Evolutionary conservation across 53 echinoderm and acorn worm species (phyloP).

Genomic region (Stichopus horrens): DNA sequence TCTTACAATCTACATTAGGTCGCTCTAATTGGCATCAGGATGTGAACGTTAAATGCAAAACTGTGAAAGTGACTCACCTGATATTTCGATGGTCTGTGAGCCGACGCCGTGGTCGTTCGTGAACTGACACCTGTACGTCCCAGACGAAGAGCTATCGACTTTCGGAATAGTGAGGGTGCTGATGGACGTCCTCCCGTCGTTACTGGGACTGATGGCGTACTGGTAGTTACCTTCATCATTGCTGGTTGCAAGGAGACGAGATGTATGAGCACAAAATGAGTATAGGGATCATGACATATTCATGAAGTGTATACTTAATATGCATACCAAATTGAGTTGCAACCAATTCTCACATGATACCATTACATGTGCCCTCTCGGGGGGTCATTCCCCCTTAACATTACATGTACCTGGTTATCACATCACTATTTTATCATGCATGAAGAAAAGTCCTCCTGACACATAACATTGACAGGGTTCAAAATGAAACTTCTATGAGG

Average conservation of each 20-base stretch:
- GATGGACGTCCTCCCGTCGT: background rate
- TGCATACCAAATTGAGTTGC: too few species aligned
- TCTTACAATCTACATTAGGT: background rate
- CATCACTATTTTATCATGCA: too few species aligned
- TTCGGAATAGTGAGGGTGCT: background rate
- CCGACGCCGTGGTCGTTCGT: background rate
- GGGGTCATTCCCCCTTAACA: too few species aligned
- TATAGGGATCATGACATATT: too few species aligned
- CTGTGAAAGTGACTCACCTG: background rate
- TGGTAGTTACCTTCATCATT: background rate
- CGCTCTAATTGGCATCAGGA: background rate
- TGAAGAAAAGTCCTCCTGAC: too few species aligned
- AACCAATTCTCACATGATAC: too few species aligned
- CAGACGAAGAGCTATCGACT: background rate
- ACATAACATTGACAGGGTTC: too few species aligned
- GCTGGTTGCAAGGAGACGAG: background rate
- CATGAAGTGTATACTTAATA: too few species aligned
- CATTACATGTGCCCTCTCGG: too few species aligned
- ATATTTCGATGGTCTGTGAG: background rate
- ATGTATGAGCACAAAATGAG: too few species aligned
- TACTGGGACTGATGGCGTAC: background rate
- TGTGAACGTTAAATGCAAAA: background rate
- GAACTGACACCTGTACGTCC: constrained; percentile 12
- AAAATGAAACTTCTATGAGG: too few species aligned
- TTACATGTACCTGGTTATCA: too few species aligned